Evolutionary conservation across 2,888 invertebrate species (phyloP).

Genomic region (Antheraea assamensis): DNA sequence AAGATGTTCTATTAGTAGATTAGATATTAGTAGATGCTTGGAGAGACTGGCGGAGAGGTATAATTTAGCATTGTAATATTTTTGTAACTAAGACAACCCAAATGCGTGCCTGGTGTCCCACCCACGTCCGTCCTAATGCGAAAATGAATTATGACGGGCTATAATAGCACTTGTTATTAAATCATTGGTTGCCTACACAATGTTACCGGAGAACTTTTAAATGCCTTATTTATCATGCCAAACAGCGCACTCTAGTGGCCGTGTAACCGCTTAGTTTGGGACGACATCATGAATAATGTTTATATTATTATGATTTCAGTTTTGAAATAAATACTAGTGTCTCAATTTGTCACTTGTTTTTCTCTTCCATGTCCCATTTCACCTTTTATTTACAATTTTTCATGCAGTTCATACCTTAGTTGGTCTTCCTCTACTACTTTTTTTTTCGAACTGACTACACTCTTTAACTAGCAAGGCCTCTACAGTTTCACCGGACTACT

Average conservation of each 20-base stretch:
- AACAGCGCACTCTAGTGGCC: slow-evolving; percentile 6
- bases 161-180: slow-evolving; percentile 60
- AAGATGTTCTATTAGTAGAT: too few species aligned
- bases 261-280: slow-evolving; percentile 2
- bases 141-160: slow-evolving; percentile 60
- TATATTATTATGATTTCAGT: background rate
- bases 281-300: background rate
- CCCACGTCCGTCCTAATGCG: slow-evolving; percentile 47
- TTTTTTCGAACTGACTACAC: too few species aligned
- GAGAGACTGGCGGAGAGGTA: background rate
- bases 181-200: slow-evolving; percentile 39
- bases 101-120: slow-evolving; percentile 25
- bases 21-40: background rate
- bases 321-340: background rate
- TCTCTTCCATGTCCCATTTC: too few species aligned
- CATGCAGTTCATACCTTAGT: too few species aligned
- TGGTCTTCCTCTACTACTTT: too few species aligned
- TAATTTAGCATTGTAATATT: background rate
- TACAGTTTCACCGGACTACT: too few species aligned
- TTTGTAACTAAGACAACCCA: background rate
- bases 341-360: background rate
- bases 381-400: too few species aligned
- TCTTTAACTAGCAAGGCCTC: too few species aligned
- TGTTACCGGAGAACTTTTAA: slow-evolving; percentile 14
- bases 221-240: slow-evolving; percentile 17